phyloP scores from a whole-genome alignment of 2,797 vertebrate genomes.

The Agapornis canus region DNA sequence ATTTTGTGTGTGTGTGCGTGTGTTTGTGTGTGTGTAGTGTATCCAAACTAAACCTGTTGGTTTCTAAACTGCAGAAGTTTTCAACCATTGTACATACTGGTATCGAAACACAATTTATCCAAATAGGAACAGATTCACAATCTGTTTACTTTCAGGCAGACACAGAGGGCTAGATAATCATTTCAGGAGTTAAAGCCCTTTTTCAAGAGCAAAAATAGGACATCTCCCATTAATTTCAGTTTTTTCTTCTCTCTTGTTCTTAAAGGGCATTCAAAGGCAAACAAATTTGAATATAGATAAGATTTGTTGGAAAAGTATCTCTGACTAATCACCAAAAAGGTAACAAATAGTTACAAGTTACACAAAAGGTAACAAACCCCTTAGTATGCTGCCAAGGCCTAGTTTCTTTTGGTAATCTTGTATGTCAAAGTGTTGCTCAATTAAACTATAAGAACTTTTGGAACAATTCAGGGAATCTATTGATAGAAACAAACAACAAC shows the following conservation, averaged over 20 bases:
- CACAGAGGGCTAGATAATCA: background rate
- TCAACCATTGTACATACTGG: background rate
- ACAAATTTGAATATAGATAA: background rate
- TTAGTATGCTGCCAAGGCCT: background rate
- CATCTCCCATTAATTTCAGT: background rate
- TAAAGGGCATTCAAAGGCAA: background rate
- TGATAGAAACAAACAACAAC: background rate
- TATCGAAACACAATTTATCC: background rate
- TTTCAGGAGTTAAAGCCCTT: accelerated
- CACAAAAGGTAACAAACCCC: no score
- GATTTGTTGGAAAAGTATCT: background rate
- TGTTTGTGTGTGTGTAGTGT: background rate
- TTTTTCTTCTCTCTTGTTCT: no score
- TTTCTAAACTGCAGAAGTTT: background rate
- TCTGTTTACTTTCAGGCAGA: background rate
- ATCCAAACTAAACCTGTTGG: background rate
- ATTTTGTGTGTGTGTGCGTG: background rate
- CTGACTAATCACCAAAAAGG: background rate
- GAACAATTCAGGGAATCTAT: background rate
- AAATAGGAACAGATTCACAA: background rate
- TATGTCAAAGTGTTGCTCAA: background rate
- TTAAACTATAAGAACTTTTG: background rate
- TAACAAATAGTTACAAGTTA: background rate
- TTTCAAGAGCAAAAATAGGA: background rate
- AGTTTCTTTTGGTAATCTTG: background rate